These are phyloP conservation scores for Stylophora pistillata DNA, from an alignment of 64 coral and sea anemone genomes.

Conservation along the genomic window DNA sequence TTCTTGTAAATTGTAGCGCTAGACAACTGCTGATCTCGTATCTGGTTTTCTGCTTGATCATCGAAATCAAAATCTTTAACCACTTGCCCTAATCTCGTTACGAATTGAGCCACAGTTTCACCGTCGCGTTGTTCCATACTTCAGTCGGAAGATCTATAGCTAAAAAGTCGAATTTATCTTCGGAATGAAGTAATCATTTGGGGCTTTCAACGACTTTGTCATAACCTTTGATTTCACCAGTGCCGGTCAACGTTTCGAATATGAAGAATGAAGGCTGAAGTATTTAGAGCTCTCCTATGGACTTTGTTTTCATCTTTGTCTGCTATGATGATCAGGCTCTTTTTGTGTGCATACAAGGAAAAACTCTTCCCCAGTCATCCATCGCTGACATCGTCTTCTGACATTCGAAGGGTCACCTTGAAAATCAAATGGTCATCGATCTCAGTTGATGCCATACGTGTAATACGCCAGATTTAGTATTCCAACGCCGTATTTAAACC, in stretches of 20 bases:
- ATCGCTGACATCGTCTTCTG: neutral
- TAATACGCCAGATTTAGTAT: neutral
- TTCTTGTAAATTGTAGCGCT: no score
- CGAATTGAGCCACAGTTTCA: no score
- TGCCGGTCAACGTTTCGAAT: constrained; percentile 2
- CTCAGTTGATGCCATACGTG: neutral
- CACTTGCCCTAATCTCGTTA: no score
- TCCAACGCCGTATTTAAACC: neutral
- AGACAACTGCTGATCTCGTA: no score
- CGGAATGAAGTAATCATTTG: no score
- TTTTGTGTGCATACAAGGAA: neutral
- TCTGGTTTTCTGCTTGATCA: no score
- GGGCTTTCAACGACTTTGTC: no score
- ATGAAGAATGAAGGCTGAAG: no score
- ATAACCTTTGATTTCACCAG: neutral
- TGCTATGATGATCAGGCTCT: neutral
- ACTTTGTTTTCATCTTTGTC: neutral
- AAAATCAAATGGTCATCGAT: neutral
- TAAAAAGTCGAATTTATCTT: no score
- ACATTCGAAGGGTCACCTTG: neutral
- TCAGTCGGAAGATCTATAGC: no score
- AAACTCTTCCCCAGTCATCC: constrained; percentile 14
- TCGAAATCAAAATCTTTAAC: no score
- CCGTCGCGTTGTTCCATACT: no score
- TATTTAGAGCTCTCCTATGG: neutral